Evolutionary conservation across 1,140 invertebrate genomes (phyloP), one percentile per base, ranked within the genome.

Genomic region (Drosophila paulistorum): DNA sequence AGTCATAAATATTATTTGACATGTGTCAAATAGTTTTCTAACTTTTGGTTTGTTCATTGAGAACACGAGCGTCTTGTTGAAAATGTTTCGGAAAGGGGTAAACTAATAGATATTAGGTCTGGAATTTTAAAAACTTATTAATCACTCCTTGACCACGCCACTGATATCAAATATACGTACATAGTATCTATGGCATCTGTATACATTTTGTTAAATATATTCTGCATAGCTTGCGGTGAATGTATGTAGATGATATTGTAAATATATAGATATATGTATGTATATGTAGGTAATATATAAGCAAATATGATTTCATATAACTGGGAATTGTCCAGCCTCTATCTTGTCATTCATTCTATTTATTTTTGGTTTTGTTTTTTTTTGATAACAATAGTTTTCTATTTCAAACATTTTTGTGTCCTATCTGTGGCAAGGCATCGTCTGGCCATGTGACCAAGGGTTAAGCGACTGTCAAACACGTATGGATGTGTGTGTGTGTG

Each of bases 351-450:
- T 51, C 45, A 51, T 51, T 35, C n/a, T 58, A 14, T 33, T 58
- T 58, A 17, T 58, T 58, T 58, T n/a, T 55, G 30, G 23, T 23
- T 23, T 23, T 35, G 33, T 55, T 48, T 48, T 55, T 57, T 35
- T 5, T 35, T 13, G 20, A 20, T 26, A 63, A 48, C 39, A 63
- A 63, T 63, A 45, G 61, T 63, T 63, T 65, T 65, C 14, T 35
- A 65, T 75, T 68, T 48, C 64, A 68, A 68, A 75, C 66, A 67
- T 64, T 64, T 71, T 54, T 71, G 54, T 70, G 39, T 64, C 39
- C 59, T 75, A 75, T 78, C 76, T 71, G 10, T 55, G 67, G 42
- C 6, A 63, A 67, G 55, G 30, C 64, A 78, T 78, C 72, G 63
- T 65, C 42, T 48, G 48, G 45, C 11, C 14, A 20, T 35, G 35